Base-by-base conservation (phyloP, 2,888 invertebrate species). In the Tetheella fluctuosa region DNA sequence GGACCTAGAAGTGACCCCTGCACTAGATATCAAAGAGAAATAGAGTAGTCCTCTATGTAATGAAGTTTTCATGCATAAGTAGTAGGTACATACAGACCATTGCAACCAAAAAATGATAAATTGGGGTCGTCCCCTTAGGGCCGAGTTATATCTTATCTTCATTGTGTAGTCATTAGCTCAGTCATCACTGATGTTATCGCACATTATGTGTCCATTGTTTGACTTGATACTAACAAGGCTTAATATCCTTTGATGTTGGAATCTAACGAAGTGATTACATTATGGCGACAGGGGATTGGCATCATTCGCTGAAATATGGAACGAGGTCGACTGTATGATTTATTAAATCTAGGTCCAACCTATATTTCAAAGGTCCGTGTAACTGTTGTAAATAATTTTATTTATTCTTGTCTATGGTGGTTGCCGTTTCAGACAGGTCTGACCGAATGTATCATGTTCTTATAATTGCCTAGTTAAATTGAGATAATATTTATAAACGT, bases 151-250 rank as follows among this genome's bases (percentile, higher is more conserved):
- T 23, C 34, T 34, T 37, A 55, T 55, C 55, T 55, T 55, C 34
- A 64, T 64, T 65, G 63, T 65, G 17, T 54, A 65, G 69, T 72
- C 70, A 70, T 78, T 74, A 74, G 61, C 65, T 63, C 67, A 60
- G 69, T 69, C 73, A 70, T 74, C 69, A 67, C 57, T 59, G 71
- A 74, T 71, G 68, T 68, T 75, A 76, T 78, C 74, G 62, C 56
- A 61, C 62, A 63, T 68, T 64, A 30, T 59, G 61, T 62, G 66
- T 48, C 69, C 67, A 77, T 77, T 77, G 76, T 78, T 69, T 70
- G 65, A 64, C 64, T 62, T 72, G 62, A 65, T 62, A 61, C 64
- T 69, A 74, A 71, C 72, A 70, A 71, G 60, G 59, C 62, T 63
- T 59, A 62, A 65, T 71, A 65, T 66, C 48, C 62, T 64, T 61